phyloP scores from a whole-genome alignment of 1,140 invertebrate species.

The Oncopodura yosiiana region DNA sequence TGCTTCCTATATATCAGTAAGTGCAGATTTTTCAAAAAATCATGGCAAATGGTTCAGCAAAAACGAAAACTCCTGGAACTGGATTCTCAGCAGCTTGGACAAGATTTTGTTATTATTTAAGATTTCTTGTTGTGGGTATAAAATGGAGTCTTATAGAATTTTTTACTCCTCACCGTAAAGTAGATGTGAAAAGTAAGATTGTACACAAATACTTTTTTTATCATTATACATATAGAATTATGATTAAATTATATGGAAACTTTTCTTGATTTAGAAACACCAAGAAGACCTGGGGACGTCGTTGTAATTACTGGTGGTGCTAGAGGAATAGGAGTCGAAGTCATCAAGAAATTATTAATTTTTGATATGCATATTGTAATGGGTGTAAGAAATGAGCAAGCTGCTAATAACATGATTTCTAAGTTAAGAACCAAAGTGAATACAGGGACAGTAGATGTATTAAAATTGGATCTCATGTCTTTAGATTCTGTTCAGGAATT shows the following conservation, averaged over 20 bases:
- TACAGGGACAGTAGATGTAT: conserved; percentile 42
- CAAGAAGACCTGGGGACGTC: conserved; percentile 50
- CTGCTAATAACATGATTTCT: conserved; percentile 49
- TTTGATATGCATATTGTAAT: conserved; percentile 58
- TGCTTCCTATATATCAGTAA: too few species aligned
- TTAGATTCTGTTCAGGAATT: conserved; percentile 66
- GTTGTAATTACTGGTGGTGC: conserved; percentile 77
- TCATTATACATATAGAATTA: too few species aligned
- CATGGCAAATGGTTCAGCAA: too few species aligned
- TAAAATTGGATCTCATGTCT: conserved; percentile 51
- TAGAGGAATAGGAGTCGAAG: conserved; percentile 68
- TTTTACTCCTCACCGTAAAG: conserved; percentile 10
- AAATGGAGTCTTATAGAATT: conserved; percentile 18
- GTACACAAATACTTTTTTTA: too few species aligned
- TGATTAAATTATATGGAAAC: too few species aligned
- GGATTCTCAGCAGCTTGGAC: conserved; percentile 7
- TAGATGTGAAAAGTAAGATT: conserved; percentile 17
- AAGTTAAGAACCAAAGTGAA: conserved; percentile 46
- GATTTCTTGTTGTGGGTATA: neutral
- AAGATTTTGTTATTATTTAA: conserved; percentile 6
- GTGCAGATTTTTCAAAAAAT: too few species aligned
- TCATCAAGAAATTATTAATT: conserved; percentile 69
- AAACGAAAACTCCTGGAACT: too few species aligned
- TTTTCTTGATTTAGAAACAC: conserved; percentile 35
- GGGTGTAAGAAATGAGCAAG: conserved; percentile 46